Evolutionary conservation across 2,113 vertebrate species (phyloP), one percentile per base, ranked within the genome.

Genomic region (Nyctereutes procyonoides): DNA sequence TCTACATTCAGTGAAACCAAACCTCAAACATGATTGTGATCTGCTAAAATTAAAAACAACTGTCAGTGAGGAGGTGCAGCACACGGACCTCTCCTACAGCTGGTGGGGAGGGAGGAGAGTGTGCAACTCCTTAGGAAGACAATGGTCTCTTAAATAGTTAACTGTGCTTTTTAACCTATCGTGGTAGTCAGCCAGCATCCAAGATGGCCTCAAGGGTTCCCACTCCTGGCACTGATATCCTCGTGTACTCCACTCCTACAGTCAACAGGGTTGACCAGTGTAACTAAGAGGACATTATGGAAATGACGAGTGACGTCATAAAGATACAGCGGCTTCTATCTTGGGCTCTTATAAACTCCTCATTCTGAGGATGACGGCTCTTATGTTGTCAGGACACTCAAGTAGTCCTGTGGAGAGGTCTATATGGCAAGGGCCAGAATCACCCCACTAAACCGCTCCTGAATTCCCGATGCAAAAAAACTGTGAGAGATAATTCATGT

Each of bases 181-280:
- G 32, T 3, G 69, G 60, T 3, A 53, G 32, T 32, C 53, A 62
- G 91, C 43, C 53, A 62, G 91, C 43, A 53, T 5, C 26, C 13
- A 3, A 12, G 15, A 32, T 0, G 16, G 71, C 62, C 87, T 53
- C n/a, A 22, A 0, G 5, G 86, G 3, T 12, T 32, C 63, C 51
- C 11, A 24, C 56, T 65, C 16, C 3, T 28, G 65, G 28, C 11
- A 24, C 8, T 1, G 13, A 11, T 22, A 43, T 43, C 74, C 56
- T 26, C 1, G 43, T 26, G 11, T 2, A 38, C 55, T 26, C 26
- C 43, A 26, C 35, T 17, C 10, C 28, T 38, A 15, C 26, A 17
- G 26, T 3, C 35, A 15, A n/a, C 32, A n/a, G 56, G 43, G 60
- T 20, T 60, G 51, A 43, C 7, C 5, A 8, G 10, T 20, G 69